Base-by-base conservation (phyloP, 2,888 invertebrate species). In the Diaperis boleti region DNA sequence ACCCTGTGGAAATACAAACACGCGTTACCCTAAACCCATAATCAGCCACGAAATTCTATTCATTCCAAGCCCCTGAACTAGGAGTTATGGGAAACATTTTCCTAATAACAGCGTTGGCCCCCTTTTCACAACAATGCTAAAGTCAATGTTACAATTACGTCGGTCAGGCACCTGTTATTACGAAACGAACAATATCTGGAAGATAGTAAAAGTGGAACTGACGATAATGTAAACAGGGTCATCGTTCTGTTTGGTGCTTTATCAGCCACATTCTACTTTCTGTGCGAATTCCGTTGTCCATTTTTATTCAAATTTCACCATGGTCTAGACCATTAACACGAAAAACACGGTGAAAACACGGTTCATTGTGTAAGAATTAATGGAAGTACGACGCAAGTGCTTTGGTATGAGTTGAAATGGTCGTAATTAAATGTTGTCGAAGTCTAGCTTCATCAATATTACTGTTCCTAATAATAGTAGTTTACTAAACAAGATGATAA, bases 191-290 rank as follows among this genome's bases (percentile, higher is more conserved):
- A n/a, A n/a, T n/a, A n/a, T n/a, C n/a, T n/a, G n/a, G 29, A 35
- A 39, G 44, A 54, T 39, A 54, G 37, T 15, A 54, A 61, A 61
- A 54, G 33, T 54, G 26, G 45, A 10, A 44, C 52, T 26, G 45
- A 39, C 35, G 54, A 45, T 47, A 61, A 42, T 47, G 35, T 61
- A 39, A 42, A 54, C 54, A 45, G 39, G 42, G 60, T 61, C 45
- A 54, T 45, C 31, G 60, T 37, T 22, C 60, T 33, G 35, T 61
- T 54, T 52, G 14, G n/a, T 20, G 10, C 7, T 52, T 57, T 61
- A 45, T 59, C 59, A 47, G 39, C 39, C 50, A 29, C 50, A 59
- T 11, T 49, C 59, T 47, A 57, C 57, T 56, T 56, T 56, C 45
- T 5, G 14, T 22, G 11, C n/a, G 37, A 15, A 47, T 47, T 47